A percentile compares a stretch with the other conserved stretches of the same genome.
These are phyloP conservation scores for Trachemys scripta DNA, from an alignment of 2,113 vertebrate genomes.

Conservation along the genomic window DNA sequence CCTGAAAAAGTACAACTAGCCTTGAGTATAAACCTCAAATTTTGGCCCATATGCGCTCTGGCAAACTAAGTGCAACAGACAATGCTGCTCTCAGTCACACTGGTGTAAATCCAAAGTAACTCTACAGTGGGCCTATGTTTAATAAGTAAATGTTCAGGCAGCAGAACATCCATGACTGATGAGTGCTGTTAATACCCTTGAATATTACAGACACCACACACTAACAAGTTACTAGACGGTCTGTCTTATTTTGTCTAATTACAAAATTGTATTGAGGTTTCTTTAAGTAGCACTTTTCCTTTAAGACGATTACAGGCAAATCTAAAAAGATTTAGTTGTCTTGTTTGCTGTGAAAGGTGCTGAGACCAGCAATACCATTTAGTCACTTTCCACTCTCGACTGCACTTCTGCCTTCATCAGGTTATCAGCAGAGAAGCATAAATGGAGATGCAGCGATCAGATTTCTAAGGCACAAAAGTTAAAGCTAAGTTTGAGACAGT, in stretches of 20 bases:
- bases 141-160: slow-evolving; percentile 54
- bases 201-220: not conserved
- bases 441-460: slow-evolving; percentile 73
- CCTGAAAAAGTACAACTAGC: slow-evolving; percentile 56
- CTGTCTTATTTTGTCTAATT: slow-evolving; percentile 54
- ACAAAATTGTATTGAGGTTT: slow-evolving; percentile 48
- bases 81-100: slow-evolving; percentile 28
- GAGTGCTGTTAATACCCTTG: slow-evolving; percentile 4
- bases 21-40: not conserved
- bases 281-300: slow-evolving; percentile 46
- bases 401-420: slow-evolving; percentile 61
- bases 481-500: slow-evolving; percentile 78
- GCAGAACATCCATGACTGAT: slow-evolving; percentile 16
- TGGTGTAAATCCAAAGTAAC: slow-evolving; percentile 66
- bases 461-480: slow-evolving; percentile 80
- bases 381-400: slow-evolving; percentile 66
- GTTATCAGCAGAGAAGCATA: slow-evolving; percentile 69
- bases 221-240: slow-evolving; percentile 47
- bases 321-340: slow-evolving; percentile 68
- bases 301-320: slow-evolving; percentile 46
- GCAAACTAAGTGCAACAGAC: slow-evolving; percentile 65
- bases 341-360: slow-evolving; percentile 70
- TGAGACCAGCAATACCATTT: slow-evolving; percentile 43
- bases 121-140: slow-evolving; percentile 54
- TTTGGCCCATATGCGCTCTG: slow-evolving; percentile 58